Base-by-base conservation (phyloP, 2,797 vertebrate species). In the Enteromius unitaeniatus region DNA sequence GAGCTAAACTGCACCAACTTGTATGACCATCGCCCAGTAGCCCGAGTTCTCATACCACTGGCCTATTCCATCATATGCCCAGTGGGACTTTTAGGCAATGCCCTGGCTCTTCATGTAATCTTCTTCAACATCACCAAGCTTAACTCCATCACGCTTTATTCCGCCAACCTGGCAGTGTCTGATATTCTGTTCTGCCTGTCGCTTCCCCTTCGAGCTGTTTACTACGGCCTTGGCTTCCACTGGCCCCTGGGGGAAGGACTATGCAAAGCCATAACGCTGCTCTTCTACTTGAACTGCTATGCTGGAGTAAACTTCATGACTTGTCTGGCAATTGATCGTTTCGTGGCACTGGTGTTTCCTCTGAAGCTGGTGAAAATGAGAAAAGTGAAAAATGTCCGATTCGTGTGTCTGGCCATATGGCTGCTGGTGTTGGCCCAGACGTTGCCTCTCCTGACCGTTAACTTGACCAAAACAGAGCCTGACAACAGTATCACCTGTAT, bases 51-150 rank as follows among this genome's bases (percentile, higher is more conserved):
- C 4, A 85, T 97, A 79, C 93, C 96, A 0, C 85, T 96, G 42
- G 93, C 94, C 88, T 97, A 97, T 19, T 91, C 92, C 60, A 55
- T 91, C n/a, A 94, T 96, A 88, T 94, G 96, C 75, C 28, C 94
- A 17, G 85, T 96, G 2, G 95, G 96, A 31, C 87, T 96, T 37
- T 81, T 94, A 42, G 96, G 95, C 81, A 97, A 97, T 19, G 26
- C 91, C 75, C 82, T 97, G 74, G 96, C 95, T 47, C 92, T 97
- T 86, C 81, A 90, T 0, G 94, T 96, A 83, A 96, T 96, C 62
- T 87, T 94, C 74, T 93, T 93, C 86, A 95, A 95, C 89, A 93
- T 93, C 49, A 62, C 72, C 67, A 95, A 94, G 84, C 84, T 92
- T 74, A 95, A 93, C 87, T 93, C 93, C 49, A 93, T 91, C 0